Conservation (phyloP, 2,113 vertebrate genomes). For the Festucalex cinctus region DNA sequence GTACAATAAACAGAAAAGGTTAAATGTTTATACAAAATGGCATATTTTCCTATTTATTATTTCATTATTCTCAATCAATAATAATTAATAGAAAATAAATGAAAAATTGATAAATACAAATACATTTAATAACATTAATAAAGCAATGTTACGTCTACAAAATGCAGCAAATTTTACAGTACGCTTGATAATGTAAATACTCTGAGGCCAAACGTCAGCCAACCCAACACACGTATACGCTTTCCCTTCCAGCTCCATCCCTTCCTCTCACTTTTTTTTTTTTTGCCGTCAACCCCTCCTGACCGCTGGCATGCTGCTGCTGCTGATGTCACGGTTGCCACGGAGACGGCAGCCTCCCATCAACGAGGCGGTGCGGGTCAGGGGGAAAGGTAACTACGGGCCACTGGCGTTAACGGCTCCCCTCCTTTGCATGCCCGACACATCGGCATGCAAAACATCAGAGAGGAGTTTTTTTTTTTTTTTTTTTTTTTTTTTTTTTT, state of each 20-base stretch:
- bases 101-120: background rate
- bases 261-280: conserved; percentile 40
- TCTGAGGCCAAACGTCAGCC: background rate
- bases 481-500: too few species aligned
- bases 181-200: background rate
- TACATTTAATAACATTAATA: too few species aligned
- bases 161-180: background rate
- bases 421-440: conserved; percentile 4
- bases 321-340: conserved; percentile 78
- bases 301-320: conserved; percentile 61
- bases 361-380: conserved; percentile 44
- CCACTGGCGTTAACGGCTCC: conserved; percentile 40
- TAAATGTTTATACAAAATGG: too few species aligned
- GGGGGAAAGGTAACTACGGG: conserved; percentile 62
- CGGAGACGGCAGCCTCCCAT: conserved; percentile 65
- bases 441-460: background rate
- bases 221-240: conserved; percentile 2
- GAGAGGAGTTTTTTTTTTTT: too few species aligned
- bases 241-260: conserved; percentile 14
- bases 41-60: too few species aligned
- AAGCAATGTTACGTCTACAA: background rate
- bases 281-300: conserved; percentile 55
- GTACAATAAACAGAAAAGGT: too few species aligned
- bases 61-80: too few species aligned
- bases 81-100: background rate